phyloP scores from a whole-genome alignment of 1,140 invertebrate genomes.

The Tetramorium simillimum region DNA sequence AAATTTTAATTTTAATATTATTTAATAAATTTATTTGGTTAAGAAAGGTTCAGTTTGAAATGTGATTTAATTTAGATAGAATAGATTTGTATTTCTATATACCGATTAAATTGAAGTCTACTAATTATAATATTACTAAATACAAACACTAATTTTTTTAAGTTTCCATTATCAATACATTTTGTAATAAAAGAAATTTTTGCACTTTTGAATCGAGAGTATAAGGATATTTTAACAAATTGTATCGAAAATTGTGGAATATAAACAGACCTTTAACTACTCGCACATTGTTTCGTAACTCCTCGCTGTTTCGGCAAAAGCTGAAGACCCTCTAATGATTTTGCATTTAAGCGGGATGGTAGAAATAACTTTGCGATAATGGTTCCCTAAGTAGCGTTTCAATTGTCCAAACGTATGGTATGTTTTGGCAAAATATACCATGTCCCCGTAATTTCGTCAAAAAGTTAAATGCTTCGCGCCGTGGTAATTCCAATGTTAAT shows the following conservation, averaged over 20 bases:
- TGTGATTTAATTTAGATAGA: background rate
- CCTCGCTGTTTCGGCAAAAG: background rate
- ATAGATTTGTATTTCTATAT: background rate
- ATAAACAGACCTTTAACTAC: background rate
- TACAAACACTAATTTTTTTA: background rate
- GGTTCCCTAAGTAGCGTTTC: conserved; percentile 42
- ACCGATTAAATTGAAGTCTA: background rate
- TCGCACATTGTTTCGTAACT: conserved; percentile 24
- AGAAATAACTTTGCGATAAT: conserved; percentile 42
- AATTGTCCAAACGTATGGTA: conserved; percentile 44
- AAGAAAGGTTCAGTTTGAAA: background rate
- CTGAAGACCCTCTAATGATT: conserved; percentile 34
- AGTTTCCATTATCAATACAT: background rate
- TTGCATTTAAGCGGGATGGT: conserved; percentile 28
- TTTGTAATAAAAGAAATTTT: background rate
- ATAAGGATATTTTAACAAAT: background rate
- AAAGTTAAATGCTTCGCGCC: conserved; percentile 2
- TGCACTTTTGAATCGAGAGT: background rate
- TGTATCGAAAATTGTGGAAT: background rate
- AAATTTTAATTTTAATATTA: background rate
- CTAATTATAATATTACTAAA: background rate
- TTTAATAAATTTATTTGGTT: background rate
- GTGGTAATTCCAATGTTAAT: background rate
- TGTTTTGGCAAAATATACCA: conserved; percentile 14
- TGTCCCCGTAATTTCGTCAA: conserved; percentile 20